Conservation (phyloP, 2,888 invertebrate genomes). For the Drosophila paucipuncta region DNA sequence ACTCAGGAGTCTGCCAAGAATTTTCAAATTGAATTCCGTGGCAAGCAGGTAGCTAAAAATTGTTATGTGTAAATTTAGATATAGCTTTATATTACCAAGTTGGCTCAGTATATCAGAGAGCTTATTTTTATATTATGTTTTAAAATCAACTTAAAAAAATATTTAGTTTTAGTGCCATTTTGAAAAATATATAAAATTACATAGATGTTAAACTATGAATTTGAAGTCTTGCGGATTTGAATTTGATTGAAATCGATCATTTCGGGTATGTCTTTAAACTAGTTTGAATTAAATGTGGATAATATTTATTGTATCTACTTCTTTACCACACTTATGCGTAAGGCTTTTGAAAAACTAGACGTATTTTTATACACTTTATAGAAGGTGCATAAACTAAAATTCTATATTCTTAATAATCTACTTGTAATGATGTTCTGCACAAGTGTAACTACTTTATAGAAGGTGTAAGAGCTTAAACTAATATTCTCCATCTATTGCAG, state of each 20-base stretch:
- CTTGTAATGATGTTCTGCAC: not conserved
- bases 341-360: not conserved
- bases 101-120: not conserved
- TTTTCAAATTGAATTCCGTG: slow-evolving; percentile 98
- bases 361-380: not conserved
- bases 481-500: slow-evolving; percentile 86
- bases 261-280: not conserved
- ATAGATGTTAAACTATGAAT: not conserved
- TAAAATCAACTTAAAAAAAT: not conserved
- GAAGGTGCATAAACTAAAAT: not conserved
- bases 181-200: not conserved
- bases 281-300: too few relatives aligned
- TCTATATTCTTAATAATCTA: not conserved
- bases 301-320: not conserved
- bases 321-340: not conserved
- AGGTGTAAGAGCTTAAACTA: not conserved
- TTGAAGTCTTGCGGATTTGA: not conserved
- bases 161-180: not conserved
- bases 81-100: not conserved
- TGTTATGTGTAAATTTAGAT: not conserved
- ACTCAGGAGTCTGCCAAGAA: slow-evolving; percentile 99
- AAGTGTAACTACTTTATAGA: not conserved
- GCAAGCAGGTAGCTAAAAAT: slow-evolving; percentile 92
- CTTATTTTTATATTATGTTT: not conserved
- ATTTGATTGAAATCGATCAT: not conserved